Conservation (phyloP, 2,113 vertebrate species). For the Mugil cephalus region DNA sequence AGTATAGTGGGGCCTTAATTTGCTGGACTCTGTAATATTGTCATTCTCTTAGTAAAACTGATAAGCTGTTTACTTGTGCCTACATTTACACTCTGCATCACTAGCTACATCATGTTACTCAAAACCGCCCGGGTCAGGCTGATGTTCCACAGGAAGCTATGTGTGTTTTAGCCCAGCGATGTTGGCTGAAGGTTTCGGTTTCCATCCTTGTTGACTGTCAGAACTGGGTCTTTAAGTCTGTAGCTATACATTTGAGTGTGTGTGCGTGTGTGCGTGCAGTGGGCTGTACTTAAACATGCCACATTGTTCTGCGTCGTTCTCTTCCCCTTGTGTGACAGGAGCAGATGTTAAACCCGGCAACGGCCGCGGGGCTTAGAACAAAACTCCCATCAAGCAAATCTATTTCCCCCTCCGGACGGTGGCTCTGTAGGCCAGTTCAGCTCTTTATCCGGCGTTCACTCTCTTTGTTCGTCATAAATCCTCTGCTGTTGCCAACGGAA, state of each 20-base stretch:
- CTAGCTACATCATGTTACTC: constrained; percentile 18
- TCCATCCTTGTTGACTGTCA: constrained; percentile 12
- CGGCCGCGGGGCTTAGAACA: constrained; percentile 53
- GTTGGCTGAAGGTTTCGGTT: background rate
- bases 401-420: constrained; percentile 49
- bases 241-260: background rate
- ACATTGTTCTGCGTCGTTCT: constrained; percentile 33
- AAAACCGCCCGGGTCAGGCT: constrained; percentile 23
- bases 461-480: constrained; percentile 63
- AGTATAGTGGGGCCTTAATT: background rate
- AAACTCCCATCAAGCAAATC: constrained; percentile 56
- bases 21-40: background rate
- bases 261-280: background rate
- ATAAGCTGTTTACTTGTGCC: background rate
- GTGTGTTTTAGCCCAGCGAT: background rate
- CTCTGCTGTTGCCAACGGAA: constrained; percentile 39
- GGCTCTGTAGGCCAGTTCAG: constrained; percentile 51
- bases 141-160: constrained; percentile 5
- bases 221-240: constrained; percentile 1
- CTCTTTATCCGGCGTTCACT: constrained; percentile 49
- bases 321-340: constrained; percentile 59
- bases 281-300: constrained; percentile 8
- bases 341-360: constrained; percentile 69
- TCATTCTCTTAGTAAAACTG: background rate
- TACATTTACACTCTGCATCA: constrained; percentile 35